A percentile compares a stretch with the other conserved stretches of the same genome.
Conservation (phyloP, 2,888 invertebrate species). For the Coleophora flavipennella region DNA sequence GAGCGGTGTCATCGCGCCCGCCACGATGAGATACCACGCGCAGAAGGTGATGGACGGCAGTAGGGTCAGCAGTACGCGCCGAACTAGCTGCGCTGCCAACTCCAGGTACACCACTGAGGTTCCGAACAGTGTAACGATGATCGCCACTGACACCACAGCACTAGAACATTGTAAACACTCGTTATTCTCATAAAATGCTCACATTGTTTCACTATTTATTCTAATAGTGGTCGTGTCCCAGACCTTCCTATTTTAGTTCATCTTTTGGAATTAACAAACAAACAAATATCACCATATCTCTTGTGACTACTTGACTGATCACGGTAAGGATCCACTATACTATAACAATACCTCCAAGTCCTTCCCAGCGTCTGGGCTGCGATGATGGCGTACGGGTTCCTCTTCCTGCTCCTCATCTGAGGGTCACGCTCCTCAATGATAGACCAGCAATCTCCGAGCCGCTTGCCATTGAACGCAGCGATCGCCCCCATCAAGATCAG, state of each 20-base stretch:
- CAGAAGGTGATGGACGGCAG: slow-evolving; percentile 72
- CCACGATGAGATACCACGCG: slow-evolving; percentile 76
- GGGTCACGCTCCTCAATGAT: slow-evolving; percentile 77
- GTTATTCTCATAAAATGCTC: too few relatives aligned
- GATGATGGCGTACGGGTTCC: slow-evolving; percentile 80
- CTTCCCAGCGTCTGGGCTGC: slow-evolving; percentile 75
- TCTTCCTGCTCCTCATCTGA: slow-evolving; percentile 68
- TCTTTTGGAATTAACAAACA: too few relatives aligned
- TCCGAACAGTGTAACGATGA: slow-evolving; percentile 78
- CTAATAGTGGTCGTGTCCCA: too few relatives aligned
- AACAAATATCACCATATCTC: too few relatives aligned
- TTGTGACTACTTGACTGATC: too few relatives aligned
- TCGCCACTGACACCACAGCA: slow-evolving; percentile 71
- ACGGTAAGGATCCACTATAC: too few relatives aligned
- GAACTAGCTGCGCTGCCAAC: slow-evolving; percentile 76
- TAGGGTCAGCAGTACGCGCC: slow-evolving; percentile 63
- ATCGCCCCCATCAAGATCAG: slow-evolving; percentile 72
- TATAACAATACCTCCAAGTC: slow-evolving; percentile 75
- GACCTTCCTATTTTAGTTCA: too few relatives aligned
- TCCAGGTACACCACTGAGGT: slow-evolving; percentile 77
- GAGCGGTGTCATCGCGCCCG: slow-evolving; percentile 71
- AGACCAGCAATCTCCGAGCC: slow-evolving; percentile 79
- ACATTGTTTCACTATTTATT: too few relatives aligned
- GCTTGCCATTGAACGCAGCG: slow-evolving; percentile 77
- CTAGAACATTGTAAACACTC: slow-evolving; percentile 21